Percentiles rank a stretch among this genome's conserved stretches.
Conservation (phyloP, 23 tunicate species). For the Trididemnum miniatum region DNA sequence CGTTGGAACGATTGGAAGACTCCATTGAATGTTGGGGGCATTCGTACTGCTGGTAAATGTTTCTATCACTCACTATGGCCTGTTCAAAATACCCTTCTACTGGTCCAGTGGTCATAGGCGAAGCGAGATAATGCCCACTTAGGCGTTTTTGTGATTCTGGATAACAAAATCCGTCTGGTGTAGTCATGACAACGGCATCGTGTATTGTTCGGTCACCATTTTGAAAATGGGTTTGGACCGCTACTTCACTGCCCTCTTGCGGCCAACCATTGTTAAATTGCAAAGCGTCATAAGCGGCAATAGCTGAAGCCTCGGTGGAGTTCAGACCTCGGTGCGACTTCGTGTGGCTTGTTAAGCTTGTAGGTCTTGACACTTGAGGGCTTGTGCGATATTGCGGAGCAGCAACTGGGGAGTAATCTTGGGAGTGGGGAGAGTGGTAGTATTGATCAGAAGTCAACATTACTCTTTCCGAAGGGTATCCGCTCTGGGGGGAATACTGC, state of each 20-base stretch:
- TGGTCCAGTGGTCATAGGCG: not conserved
- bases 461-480: not conserved
- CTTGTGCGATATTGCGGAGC: not conserved
- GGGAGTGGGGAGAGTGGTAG: not conserved
- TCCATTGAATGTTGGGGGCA: not conserved
- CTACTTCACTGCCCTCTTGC: not conserved
- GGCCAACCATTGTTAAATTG: not conserved
- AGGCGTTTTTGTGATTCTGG: not conserved
- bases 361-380: not conserved
- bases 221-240: not conserved
- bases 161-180: not conserved
- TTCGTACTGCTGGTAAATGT: not conserved
- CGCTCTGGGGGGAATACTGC: not conserved
- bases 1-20: not conserved
- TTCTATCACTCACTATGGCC: not conserved
- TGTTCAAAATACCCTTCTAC: not conserved
- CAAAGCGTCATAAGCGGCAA: conserved; percentile 2
- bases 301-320: not conserved
- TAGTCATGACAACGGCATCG: not conserved
- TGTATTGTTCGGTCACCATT: not conserved
- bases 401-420: not conserved
- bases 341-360: not conserved
- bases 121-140: not conserved
- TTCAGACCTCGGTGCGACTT: conserved; percentile 9
- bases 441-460: not conserved